phyloP scores from a whole-genome alignment of 37 sponge, comb jelly and placozoan genomes.

The Agelas oroides region DNA sequence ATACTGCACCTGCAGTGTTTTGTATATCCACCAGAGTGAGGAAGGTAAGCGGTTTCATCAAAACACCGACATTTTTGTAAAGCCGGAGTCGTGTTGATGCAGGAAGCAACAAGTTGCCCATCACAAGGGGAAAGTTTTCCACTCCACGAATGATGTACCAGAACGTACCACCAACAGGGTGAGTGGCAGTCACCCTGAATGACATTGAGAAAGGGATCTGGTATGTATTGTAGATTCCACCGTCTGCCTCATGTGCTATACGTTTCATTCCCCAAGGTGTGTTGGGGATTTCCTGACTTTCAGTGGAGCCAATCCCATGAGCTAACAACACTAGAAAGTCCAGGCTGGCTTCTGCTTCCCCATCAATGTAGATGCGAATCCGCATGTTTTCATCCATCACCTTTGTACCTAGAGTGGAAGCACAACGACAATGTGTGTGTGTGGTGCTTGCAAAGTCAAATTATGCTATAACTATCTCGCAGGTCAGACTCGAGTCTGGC shows the following conservation, averaged over 20 bases:
- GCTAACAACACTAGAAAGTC: constrained; percentile 72
- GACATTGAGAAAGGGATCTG: constrained; percentile 70
- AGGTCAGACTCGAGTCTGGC: too few species aligned
- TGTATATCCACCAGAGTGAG: constrained; percentile 56
- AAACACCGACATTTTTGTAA: constrained; percentile 65
- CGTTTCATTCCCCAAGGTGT: constrained; percentile 74
- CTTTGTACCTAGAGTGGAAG: constrained; percentile 16
- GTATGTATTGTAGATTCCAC: constrained; percentile 60
- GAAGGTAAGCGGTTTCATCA: constrained; percentile 55
- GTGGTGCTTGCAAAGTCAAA: too few species aligned
- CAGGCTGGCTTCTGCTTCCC: constrained; percentile 63
- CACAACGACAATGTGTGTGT: background rate
- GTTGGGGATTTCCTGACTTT: constrained; percentile 8
- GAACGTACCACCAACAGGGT: constrained; percentile 40
- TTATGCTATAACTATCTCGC: too few species aligned
- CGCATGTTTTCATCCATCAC: constrained; percentile 66
- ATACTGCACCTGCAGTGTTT: constrained; percentile 62
- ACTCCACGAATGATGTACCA: constrained; percentile 88
- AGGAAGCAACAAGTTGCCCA: constrained; percentile 78
- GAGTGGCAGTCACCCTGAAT: constrained; percentile 68
- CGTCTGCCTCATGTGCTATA: constrained; percentile 57
- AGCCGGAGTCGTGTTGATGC: constrained; percentile 56
- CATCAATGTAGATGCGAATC: constrained; percentile 82
- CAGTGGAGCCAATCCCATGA: constrained; percentile 71
- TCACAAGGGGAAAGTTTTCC: constrained; percentile 65